phyloP scores from a whole-genome alignment of 2,888 invertebrate species.

The Hydrotaea cyrtoneurina region DNA sequence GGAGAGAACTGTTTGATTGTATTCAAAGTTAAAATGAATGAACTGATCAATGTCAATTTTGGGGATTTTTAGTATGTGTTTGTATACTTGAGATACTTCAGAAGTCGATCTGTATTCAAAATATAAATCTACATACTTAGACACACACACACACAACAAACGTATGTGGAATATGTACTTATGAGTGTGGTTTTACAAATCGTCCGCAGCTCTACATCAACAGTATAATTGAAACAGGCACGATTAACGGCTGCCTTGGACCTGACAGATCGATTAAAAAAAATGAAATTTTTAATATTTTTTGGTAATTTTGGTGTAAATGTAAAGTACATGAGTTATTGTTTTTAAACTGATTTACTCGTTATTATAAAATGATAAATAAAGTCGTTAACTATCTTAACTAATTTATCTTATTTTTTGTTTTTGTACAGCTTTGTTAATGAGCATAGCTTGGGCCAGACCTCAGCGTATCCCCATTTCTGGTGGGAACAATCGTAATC shows the following conservation, averaged over 20 bases:
- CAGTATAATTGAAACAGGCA: constrained; percentile 47
- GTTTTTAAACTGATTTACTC: too few relatives aligned
- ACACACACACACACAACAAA: not conserved
- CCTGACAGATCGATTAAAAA: constrained; percentile 1
- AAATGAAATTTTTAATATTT: constrained; percentile 52
- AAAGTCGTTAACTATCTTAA: not conserved
- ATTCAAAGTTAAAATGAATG: constrained; percentile 18
- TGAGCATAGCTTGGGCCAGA: constrained; percentile 16
- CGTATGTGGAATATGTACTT: not conserved
- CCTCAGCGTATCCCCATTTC: constrained; percentile 42
- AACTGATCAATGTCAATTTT: constrained; percentile 61
- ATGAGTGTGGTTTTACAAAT: constrained; percentile 7
- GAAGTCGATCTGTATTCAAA: not conserved
- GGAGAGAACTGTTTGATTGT: not conserved
- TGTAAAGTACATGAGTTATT: too few relatives aligned
- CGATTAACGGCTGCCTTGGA: constrained; percentile 33
- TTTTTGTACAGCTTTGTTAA: constrained; percentile 1
- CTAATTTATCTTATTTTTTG: not conserved
- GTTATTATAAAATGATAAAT: too few relatives aligned
- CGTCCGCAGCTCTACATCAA: not conserved
- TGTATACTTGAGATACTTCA: not conserved
- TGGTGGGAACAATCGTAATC: not conserved
- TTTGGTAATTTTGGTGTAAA: constrained; percentile 49
- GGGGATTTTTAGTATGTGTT: constrained; percentile 2
- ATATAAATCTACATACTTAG: not conserved